A percentile compares a stretch with the other conserved stretches of the same genome.
Conservation (phyloP, 2,113 vertebrate species). For the Calyptomena viridis region DNA sequence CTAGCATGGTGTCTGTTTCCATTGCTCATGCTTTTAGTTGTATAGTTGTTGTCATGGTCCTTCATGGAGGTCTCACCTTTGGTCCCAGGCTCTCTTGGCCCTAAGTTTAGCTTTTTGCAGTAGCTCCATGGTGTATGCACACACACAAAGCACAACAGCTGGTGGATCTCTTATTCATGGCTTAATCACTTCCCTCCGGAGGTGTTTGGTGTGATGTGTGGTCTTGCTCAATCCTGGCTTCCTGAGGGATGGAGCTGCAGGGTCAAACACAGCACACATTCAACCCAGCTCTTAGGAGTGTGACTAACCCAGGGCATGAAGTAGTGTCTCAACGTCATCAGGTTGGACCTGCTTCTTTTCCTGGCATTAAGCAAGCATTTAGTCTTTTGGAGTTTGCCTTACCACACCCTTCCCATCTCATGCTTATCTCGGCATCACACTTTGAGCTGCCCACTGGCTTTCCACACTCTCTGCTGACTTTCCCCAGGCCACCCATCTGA, state of each 20-base stretch:
- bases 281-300: background rate
- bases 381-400: background rate
- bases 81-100: conserved; percentile 27
- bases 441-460: background rate
- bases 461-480: conserved; percentile 28
- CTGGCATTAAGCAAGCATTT: background rate
- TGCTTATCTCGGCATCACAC: background rate
- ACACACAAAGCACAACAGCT: conserved; percentile 44
- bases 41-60: conserved; percentile 5
- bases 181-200: conserved; percentile 65
- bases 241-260: background rate
- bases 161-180: conserved; percentile 59
- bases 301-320: conserved; percentile 29
- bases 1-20: background rate
- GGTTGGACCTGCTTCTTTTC: conserved; percentile 45
- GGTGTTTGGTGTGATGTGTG: conserved; percentile 41
- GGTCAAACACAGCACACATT: conserved; percentile 22
- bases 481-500: background rate
- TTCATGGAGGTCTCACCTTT: conserved; percentile 61
- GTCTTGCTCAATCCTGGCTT: conserved; percentile 51
- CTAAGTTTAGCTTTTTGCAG: background rate
- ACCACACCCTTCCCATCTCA: conserved; percentile 43
- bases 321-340: background rate
- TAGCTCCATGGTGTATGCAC: background rate
- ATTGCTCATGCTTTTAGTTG: conserved; percentile 26